phyloP scores from a whole-genome alignment of 2,888 invertebrate species.

The Rapana venosa region DNA sequence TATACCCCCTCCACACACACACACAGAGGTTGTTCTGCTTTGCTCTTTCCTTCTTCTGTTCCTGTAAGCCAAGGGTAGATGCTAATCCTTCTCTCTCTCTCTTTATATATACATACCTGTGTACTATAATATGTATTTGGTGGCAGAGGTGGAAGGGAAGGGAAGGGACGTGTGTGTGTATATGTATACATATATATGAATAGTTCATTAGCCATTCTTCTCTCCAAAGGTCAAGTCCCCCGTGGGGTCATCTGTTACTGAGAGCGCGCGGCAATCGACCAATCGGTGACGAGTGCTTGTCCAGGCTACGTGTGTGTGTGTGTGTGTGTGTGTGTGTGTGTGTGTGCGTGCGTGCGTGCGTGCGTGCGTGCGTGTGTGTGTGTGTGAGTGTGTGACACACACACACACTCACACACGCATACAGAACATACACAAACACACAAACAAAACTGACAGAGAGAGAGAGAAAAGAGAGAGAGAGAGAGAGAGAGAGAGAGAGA shows the following conservation, averaged over 20 bases:
- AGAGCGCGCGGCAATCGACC: too few species aligned
- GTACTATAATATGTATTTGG: too few species aligned
- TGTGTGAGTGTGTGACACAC: background rate
- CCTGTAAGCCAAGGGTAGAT: too few species aligned
- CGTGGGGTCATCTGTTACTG: too few species aligned
- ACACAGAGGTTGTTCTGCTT: too few species aligned
- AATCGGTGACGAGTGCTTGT: too few species aligned
- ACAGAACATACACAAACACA: background rate
- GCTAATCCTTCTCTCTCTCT: conserved; percentile 7
- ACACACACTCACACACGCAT: background rate
- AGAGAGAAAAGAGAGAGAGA: conserved; percentile 3
- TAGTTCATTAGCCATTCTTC: too few species aligned
- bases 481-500: background rate
- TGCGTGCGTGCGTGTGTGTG: background rate
- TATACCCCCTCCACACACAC: too few species aligned
- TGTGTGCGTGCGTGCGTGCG: background rate
- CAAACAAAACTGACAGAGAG: background rate
- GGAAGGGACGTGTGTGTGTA: background rate
- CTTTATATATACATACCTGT: background rate
- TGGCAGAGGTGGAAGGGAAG: background rate
- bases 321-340: conserved; percentile 24
- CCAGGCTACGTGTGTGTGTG: background rate
- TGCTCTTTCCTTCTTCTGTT: too few species aligned
- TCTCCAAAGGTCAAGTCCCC: too few species aligned
- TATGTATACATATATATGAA: too few species aligned